A percentile compares a stretch with the other conserved stretches of the same genome.
phyloP scores from a whole-genome alignment of 2,113 vertebrate genomes.

The Lepus europaeus region DNA sequence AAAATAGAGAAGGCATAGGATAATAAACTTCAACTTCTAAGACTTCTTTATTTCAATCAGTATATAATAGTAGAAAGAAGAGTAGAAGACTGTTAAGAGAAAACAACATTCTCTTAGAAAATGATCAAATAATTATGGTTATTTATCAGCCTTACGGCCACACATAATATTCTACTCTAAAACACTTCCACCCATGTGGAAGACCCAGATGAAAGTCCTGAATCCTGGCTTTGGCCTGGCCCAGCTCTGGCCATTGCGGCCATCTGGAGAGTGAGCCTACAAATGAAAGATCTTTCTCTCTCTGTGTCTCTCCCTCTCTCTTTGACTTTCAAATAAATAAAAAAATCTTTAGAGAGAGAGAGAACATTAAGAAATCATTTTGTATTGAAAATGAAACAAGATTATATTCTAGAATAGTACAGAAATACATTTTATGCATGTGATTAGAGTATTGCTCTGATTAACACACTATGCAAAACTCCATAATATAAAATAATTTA shows the following conservation, averaged over 20 bases:
- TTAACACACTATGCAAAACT: not conserved
- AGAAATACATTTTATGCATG: not conserved
- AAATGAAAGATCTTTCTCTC: too few species aligned
- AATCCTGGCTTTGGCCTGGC: too few species aligned
- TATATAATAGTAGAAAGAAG: not conserved
- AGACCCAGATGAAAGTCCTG: too few species aligned
- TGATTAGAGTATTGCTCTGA: not conserved
- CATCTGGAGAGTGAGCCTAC: too few species aligned
- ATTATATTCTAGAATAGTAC: not conserved
- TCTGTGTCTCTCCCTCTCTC: too few species aligned
- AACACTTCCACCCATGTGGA: not conserved
- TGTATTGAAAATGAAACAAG: constrained; percentile 41
- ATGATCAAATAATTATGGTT: constrained; percentile 1
- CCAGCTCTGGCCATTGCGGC: too few species aligned
- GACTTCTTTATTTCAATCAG: constrained; percentile 7
- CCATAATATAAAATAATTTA: not conserved
- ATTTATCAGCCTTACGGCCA: not conserved
- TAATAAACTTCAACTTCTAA: not conserved
- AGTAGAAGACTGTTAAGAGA: not conserved
- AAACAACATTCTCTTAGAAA: not conserved
- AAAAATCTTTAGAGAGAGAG: not conserved
- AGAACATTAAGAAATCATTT: constrained; percentile 26
- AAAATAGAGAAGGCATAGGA: not conserved
- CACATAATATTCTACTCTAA: constrained; percentile 7
- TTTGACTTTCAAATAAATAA: too few species aligned